Evolutionary conservation across 2,888 invertebrate species (phyloP).

Genomic region (Cartodere bifasciata): DNA sequence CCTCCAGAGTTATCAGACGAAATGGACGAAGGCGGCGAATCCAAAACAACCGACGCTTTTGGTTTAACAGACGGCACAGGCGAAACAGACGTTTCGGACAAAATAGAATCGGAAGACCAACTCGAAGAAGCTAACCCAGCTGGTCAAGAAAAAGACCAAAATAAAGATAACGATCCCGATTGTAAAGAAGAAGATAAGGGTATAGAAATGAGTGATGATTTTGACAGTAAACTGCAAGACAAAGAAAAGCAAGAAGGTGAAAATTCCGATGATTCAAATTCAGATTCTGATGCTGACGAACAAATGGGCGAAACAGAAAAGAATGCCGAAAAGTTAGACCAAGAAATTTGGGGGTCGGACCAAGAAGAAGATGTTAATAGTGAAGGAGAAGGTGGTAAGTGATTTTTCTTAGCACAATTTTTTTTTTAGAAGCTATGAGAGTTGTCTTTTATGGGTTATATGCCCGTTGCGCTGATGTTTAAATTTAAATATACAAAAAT

Average conservation of each 20-base stretch:
- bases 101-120: slow-evolving; percentile 81
- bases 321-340: slow-evolving; percentile 67
- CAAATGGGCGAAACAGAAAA: slow-evolving; percentile 93
- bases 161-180: slow-evolving; percentile 58
- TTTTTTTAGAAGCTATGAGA: too few relatives aligned
- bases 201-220: slow-evolving; percentile 93
- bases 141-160: slow-evolving; percentile 55
- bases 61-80: slow-evolving; percentile 91
- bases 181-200: slow-evolving; percentile 83
- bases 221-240: slow-evolving; percentile 61
- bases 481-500: too few relatives aligned
- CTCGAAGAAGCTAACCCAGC: slow-evolving; percentile 77
- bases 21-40: slow-evolving; percentile 43
- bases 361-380: slow-evolving; percentile 58
- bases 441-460: too few relatives aligned
- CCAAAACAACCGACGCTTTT: slow-evolving; percentile 52
- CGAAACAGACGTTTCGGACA: slow-evolving; percentile 89
- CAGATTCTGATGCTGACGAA: slow-evolving; percentile 77
- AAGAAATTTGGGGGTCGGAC: slow-evolving; percentile 77
- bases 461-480: too few relatives aligned
- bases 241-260: slow-evolving; percentile 30
- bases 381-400: slow-evolving; percentile 44
- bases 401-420: too few relatives aligned
- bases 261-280: slow-evolving; percentile 47
- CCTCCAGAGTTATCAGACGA: slow-evolving; percentile 74